A percentile compares a stretch with the other conserved stretches of the same genome.
Evolutionary conservation across 2,888 invertebrate species (phyloP).

Genomic region (Cremastobaeus sp.): DNA sequence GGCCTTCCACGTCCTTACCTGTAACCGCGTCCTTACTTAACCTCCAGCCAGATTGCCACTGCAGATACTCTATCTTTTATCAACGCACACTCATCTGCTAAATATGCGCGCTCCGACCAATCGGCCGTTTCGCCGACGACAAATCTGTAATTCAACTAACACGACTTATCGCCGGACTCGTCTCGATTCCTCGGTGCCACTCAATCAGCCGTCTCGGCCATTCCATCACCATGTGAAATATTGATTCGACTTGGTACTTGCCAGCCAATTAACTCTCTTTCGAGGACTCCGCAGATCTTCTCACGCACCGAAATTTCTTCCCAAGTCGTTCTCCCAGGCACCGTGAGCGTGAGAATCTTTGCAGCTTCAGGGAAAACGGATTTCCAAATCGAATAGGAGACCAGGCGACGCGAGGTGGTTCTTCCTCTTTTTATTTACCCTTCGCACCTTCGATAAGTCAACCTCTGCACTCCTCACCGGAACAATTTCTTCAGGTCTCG

Average conservation of each 20-base stretch:
- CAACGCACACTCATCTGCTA: conserved; percentile 28
- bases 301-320: conserved; percentile 55
- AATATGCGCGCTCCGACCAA: no score
- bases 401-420: conserved; percentile 67
- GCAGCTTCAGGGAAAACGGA: conserved; percentile 74
- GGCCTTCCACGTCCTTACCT: conserved; percentile 26
- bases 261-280: conserved; percentile 33
- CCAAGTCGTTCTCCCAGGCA: conserved; percentile 63
- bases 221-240: conserved; percentile 32
- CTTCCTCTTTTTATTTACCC: conserved; percentile 61
- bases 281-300: conserved; percentile 42
- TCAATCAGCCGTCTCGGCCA: conserved; percentile 14
- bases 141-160: no score
- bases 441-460: conserved; percentile 50
- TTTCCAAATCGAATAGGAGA: conserved; percentile 76
- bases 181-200: not conserved
- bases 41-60: conserved; percentile 46
- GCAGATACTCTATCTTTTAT: conserved; percentile 49
- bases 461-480: conserved; percentile 12
- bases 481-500: conserved; percentile 13
- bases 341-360: conserved; percentile 73
- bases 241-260: conserved; percentile 45
- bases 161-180: no score
- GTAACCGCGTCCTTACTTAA: conserved; percentile 32
- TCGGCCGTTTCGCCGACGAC: no score